Evolutionary conservation across 2,113 vertebrate genomes (phyloP), one percentile per base, ranked within the genome.

Genomic region (Cyanoramphus novaezelandiae): DNA sequence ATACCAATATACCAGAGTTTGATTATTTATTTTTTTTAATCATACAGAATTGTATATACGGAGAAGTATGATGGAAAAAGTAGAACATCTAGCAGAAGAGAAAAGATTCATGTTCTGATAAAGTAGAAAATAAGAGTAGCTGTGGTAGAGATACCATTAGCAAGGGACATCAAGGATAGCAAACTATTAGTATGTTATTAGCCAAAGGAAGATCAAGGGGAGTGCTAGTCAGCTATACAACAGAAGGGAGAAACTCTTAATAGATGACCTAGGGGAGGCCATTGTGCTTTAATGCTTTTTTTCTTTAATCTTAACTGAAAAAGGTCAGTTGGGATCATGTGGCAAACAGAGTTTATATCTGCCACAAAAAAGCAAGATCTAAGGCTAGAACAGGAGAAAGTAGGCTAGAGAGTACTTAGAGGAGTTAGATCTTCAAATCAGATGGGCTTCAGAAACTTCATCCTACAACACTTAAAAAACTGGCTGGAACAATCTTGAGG

Each of bases 321-420:
- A 93, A 93, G 94, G 94, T 93, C 89, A 89, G 62, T 57, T 92
- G 81, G 70, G 93, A 76, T 95, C 94, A 76, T 95, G 86, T 93
- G 77, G 86, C 91, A 94, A 70, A 83, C 59, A 52, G 82, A 88
- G 83, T 91, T 93, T 96, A 57, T 86, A 28, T 82, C 65, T 89
- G 81, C 74, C 70, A 84, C 35, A 35, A 59, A 49, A n/a, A 75
- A 21, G 11, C 27, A 64, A 60, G 57, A 81, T 89, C 55, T n/a
- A n/a, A 67, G 39, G 81, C 74, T 64, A 64, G 29, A 90, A 52
- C 6, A 41, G 55, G 35, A 78, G 74, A 93, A 97, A 95, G 89
- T 91, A 87, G 91, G 89, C 74, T 95, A 71, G 65, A 93, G 74
- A 72, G 91, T 89, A 93, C 89, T 92, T 95, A 88, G 43, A 86